phyloP scores from a whole-genome alignment of 2,888 invertebrate genomes.

The Crepidodera aurea region DNA sequence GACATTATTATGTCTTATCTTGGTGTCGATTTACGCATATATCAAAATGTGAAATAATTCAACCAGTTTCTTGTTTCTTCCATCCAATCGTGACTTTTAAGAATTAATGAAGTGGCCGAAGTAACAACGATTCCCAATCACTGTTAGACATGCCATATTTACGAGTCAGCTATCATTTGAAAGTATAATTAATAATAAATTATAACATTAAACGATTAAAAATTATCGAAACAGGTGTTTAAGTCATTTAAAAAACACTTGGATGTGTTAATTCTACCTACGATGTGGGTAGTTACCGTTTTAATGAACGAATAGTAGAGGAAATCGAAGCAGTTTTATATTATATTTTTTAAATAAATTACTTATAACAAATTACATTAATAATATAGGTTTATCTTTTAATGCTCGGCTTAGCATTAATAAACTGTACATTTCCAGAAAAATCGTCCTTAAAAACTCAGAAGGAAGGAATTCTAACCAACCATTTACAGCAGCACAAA shows the following conservation, averaged over 20 bases:
- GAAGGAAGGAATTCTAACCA: no score
- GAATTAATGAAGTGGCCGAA: slow-evolving; percentile 18
- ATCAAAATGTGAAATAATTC: slow-evolving; percentile 14
- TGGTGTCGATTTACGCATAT: background rate
- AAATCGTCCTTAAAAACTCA: no score
- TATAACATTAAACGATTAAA: slow-evolving; percentile 34
- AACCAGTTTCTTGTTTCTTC: slow-evolving; percentile 14
- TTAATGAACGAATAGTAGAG: no score
- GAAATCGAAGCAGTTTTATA: no score
- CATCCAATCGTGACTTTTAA: slow-evolving; percentile 10
- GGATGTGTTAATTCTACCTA: slow-evolving; percentile 30
- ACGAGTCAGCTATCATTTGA: slow-evolving; percentile 30
- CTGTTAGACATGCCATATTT: slow-evolving; percentile 22
- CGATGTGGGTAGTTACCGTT: slow-evolving; percentile 5
- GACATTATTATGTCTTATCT: slow-evolving; percentile 10
- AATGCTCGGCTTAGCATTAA: no score
- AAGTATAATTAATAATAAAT: slow-evolving; percentile 37
- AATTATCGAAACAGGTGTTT: slow-evolving; percentile 36
- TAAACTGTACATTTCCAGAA: no score
- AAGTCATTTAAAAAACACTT: slow-evolving; percentile 25
- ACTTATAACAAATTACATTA: no score
- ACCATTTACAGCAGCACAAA: no score
- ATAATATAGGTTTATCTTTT: no score
- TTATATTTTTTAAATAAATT: no score
- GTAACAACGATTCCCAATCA: slow-evolving; percentile 17